Percentiles rank a stretch among this genome's conserved stretches.
Conservation (phyloP, 2,797 vertebrate species). For the Rhabdomys pumilio region DNA sequence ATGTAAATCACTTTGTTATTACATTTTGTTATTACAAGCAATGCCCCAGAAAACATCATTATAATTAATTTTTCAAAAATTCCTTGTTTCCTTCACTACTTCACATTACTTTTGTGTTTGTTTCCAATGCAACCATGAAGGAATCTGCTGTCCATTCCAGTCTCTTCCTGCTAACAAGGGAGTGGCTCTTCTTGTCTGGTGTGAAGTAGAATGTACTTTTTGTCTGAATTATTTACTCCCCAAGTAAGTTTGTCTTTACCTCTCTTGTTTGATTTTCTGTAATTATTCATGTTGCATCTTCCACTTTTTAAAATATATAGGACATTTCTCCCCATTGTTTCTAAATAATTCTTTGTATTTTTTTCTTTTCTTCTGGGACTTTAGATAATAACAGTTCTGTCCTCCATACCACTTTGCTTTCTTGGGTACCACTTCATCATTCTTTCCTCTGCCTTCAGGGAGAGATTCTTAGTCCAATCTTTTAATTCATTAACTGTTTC, state of each 20-base stretch:
- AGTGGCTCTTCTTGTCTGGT: background rate
- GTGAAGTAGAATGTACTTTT: background rate
- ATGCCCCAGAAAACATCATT: background rate
- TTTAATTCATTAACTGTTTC: background rate
- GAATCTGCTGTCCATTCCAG: background rate
- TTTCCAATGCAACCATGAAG: background rate
- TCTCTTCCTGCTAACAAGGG: background rate
- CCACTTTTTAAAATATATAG: slow-evolving; percentile 17
- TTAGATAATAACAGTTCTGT: background rate
- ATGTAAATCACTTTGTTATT: background rate
- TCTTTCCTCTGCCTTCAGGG: background rate
- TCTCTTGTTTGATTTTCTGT: background rate
- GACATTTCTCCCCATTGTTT: slow-evolving; percentile 2
- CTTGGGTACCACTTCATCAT: background rate
- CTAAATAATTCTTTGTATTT: background rate
- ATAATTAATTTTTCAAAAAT: background rate
- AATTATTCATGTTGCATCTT: background rate
- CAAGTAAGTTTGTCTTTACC: background rate
- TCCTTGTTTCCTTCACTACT: background rate
- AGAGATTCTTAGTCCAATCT: slow-evolving; percentile 19
- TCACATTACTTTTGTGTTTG: slow-evolving; percentile 37
- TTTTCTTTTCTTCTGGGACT: slow-evolving; percentile 6
- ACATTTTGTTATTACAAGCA: slow-evolving; percentile 27
- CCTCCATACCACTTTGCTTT: background rate
- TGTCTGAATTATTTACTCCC: slow-evolving; percentile 26